Evolutionary conservation across 2,888 invertebrate species (phyloP).

Genomic region (Orthosia gracilis): DNA sequence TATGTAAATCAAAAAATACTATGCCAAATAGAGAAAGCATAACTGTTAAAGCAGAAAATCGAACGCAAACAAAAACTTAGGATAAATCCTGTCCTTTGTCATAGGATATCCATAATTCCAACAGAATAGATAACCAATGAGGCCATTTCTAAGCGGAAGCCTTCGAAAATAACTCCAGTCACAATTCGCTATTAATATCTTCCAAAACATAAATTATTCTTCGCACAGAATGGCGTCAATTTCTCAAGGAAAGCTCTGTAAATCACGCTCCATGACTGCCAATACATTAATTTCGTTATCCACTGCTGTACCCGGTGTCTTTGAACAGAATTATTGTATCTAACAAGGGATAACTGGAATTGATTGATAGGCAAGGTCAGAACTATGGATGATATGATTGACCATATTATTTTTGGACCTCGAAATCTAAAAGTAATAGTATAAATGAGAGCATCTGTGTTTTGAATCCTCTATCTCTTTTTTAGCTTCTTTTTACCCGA

Average conservation of each 20-base stretch:
- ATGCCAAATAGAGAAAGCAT: no score
- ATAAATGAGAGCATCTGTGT: no score
- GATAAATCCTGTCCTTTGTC: no score
- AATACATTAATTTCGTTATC: slow-evolving; percentile 45
- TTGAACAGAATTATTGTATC: slow-evolving; percentile 36
- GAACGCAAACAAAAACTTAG: no score
- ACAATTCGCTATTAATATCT: slow-evolving; percentile 42
- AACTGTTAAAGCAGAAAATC: no score
- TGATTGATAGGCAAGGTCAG: slow-evolving; percentile 6
- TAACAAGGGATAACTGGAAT: background rate
- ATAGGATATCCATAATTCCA: no score
- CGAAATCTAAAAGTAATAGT: no score
- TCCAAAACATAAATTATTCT: slow-evolving; percentile 40
- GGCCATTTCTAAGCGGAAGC: slow-evolving; percentile 32
- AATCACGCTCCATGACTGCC: slow-evolving; percentile 32
- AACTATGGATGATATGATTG: no score
- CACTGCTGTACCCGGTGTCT: slow-evolving; percentile 4
- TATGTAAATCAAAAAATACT: no score
- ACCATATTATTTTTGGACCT: background rate
- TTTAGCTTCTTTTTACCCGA: background rate
- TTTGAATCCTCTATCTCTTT: background rate
- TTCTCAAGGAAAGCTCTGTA: slow-evolving; percentile 24
- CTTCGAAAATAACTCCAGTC: slow-evolving; percentile 31
- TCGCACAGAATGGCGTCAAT: slow-evolving; percentile 16
- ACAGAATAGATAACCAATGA: slow-evolving; percentile 22